Conservation (phyloP, 2,797 vertebrate genomes). For the Hydrolagus colliei region DNA sequence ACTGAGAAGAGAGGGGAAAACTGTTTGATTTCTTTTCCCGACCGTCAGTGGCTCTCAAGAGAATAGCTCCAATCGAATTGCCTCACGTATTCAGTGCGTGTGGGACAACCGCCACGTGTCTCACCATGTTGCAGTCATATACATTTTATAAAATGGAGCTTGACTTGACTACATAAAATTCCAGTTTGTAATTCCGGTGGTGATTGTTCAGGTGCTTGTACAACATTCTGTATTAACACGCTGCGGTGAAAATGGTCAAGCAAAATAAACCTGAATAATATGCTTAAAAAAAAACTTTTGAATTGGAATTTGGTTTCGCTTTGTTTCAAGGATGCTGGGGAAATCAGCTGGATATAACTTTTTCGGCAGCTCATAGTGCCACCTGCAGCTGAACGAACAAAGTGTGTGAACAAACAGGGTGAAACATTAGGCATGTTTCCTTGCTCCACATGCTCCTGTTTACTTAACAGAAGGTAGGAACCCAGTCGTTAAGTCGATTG, state of each 20-base stretch:
- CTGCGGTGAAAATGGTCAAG: neutral
- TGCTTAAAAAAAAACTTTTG: neutral
- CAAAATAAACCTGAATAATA: neutral
- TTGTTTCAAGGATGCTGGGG: neutral
- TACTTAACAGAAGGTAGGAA: no score
- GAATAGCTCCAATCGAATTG: no score
- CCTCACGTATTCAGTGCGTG: no score
- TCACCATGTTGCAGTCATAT: no score
- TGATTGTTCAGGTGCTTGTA: neutral
- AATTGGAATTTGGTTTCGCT: neutral
- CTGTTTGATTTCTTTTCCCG: conserved; percentile 1
- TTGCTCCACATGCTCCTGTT: no score
- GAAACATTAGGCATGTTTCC: no score
- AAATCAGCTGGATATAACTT: no score
- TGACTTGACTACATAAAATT: no score
- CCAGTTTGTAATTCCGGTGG: neutral
- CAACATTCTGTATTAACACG: neutral
- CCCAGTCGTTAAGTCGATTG: no score
- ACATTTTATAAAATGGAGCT: no score
- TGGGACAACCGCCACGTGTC: no score
- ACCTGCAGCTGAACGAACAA: neutral
- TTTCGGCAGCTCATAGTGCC: neutral
- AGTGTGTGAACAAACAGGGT: no score
- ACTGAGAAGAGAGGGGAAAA: neutral
- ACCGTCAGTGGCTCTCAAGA: neutral